Conservation (phyloP, 2,113 vertebrate genomes). For the Lota lota region DNA sequence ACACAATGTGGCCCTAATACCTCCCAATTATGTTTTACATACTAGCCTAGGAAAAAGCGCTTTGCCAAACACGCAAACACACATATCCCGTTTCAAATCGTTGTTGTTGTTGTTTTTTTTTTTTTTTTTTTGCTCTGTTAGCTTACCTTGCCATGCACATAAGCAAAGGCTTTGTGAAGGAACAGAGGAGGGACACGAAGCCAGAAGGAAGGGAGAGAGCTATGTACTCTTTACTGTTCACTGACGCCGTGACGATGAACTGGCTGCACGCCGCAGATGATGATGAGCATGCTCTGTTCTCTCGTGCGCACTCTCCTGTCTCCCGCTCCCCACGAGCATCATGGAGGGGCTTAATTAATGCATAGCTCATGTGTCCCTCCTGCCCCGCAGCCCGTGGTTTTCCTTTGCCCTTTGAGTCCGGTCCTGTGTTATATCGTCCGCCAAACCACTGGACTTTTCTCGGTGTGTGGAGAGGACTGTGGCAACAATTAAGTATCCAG, state of each 20-base stretch:
- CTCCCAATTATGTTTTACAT: too few relatives aligned
- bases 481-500: conserved; percentile 58
- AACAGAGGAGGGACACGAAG: conserved; percentile 20
- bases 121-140: too few relatives aligned
- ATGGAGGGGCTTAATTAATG: conserved; percentile 66
- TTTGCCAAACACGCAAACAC: too few relatives aligned
- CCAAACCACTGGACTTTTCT: conserved; percentile 47
- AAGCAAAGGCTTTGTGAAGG: background rate
- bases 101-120: too few relatives aligned
- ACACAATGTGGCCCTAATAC: too few relatives aligned
- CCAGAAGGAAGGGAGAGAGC: conserved; percentile 39
- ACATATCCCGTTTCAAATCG: too few relatives aligned
- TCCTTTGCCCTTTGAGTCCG: conserved; percentile 40
- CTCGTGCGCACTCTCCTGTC: conserved; percentile 62
- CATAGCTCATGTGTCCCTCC: conserved; percentile 45
- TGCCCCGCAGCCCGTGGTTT: conserved; percentile 52
- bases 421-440: conserved; percentile 45
- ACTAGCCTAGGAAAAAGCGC: too few relatives aligned
- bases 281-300: conserved; percentile 68
- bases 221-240: conserved; percentile 48
- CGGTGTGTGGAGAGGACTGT: conserved; percentile 47
- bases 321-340: conserved; percentile 59
- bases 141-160: too few relatives aligned
- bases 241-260: conserved; percentile 63
- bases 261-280: conserved; percentile 17